phyloP scores from a whole-genome alignment of 2,113 vertebrate genomes.

The Archocentrus centrarchus region DNA sequence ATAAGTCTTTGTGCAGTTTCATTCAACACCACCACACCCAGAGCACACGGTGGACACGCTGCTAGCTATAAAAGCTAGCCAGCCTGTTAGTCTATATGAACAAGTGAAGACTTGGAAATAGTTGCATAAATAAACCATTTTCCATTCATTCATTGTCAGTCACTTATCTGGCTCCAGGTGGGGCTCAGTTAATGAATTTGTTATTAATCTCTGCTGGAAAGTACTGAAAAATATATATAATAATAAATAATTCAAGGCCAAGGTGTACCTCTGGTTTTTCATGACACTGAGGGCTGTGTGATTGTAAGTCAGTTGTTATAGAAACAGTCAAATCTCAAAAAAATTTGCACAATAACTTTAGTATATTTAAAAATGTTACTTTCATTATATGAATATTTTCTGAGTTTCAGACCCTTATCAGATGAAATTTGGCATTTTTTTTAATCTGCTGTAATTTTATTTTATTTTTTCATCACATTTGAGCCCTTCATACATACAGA shows the following conservation, averaged over 20 bases:
- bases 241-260: background rate
- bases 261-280: background rate
- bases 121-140: background rate
- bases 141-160: no score
- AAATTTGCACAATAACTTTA: no score
- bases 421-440: background rate
- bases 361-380: background rate
- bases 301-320: background rate
- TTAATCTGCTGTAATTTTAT: no score
- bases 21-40: background rate
- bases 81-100: background rate
- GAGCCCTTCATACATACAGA: background rate
- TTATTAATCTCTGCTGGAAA: background rate
- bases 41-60: background rate
- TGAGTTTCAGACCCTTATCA: background rate
- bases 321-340: background rate
- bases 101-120: background rate
- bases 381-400: background rate
- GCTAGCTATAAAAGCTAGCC: background rate
- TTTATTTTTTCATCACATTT: background rate
- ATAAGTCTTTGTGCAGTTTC: background rate
- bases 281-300: accelerated
- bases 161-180: background rate
- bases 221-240: background rate
- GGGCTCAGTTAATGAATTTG: background rate